These are phyloP conservation scores for Heliconius hewitsoni DNA, from an alignment of 1,140 invertebrate species.

Conservation along the genomic window DNA sequence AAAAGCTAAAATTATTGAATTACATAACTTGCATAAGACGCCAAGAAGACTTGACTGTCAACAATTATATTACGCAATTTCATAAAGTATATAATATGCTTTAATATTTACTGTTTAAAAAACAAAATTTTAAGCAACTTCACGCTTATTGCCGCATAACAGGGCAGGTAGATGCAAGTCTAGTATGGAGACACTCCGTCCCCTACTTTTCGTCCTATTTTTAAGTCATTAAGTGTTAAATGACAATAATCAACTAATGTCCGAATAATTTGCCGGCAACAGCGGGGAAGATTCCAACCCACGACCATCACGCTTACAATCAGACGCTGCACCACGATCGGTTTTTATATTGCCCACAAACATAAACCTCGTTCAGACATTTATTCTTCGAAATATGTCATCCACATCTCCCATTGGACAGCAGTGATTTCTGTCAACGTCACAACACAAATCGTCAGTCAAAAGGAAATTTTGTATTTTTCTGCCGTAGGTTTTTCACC, in stretches of 20 bases:
- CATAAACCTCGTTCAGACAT: not conserved
- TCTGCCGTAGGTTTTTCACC: not conserved
- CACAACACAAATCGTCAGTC: not conserved
- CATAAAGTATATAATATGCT: not conserved
- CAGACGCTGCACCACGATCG: no score
- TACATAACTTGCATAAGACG: conserved; percentile 6
- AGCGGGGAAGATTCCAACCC: no score
- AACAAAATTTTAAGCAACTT: no score
- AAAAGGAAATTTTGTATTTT: not conserved
- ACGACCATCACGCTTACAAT: no score
- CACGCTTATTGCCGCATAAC: no score
- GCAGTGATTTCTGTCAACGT: not conserved
- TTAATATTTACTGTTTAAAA: not conserved
- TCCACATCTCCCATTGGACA: not conserved
- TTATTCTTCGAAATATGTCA: not conserved
- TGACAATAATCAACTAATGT: no score
- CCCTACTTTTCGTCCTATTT: no score
- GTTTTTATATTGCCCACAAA: no score
- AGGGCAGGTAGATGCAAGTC: no score
- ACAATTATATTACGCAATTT: not conserved
- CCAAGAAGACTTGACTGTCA: not conserved
- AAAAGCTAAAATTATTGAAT: conserved; percentile 3
- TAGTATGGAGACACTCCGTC: no score
- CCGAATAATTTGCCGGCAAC: no score
- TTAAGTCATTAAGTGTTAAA: no score